These are phyloP conservation scores for Sylvia atricapilla DNA, from an alignment of 2,113 vertebrate genomes.

Conservation along the genomic window DNA sequence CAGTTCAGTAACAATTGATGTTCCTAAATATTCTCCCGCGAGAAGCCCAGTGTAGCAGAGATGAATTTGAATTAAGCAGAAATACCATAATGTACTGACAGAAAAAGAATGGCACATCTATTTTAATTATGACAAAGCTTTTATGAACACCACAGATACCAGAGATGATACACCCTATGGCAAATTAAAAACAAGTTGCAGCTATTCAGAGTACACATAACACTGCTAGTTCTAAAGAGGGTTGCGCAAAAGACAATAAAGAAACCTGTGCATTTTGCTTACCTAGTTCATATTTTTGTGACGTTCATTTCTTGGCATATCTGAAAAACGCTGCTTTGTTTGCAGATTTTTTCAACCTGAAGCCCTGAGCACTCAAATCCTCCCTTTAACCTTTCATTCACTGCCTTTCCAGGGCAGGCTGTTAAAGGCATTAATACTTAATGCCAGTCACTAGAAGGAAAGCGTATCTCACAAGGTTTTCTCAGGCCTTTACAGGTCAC, in stretches of 20 bases:
- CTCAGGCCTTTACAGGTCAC: background rate
- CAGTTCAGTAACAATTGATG: background rate
- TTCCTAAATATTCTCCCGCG: background rate
- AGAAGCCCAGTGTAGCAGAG: background rate
- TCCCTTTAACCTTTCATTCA: background rate
- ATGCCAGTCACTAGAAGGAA: background rate
- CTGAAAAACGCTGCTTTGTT: background rate
- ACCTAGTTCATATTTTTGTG: background rate
- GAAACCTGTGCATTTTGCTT: background rate
- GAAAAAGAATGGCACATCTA: background rate
- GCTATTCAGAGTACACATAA: background rate
- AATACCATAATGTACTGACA: background rate
- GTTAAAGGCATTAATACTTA: background rate
- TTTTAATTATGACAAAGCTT: background rate
- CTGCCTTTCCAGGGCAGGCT: background rate
- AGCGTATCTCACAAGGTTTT: background rate
- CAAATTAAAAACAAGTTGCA: background rate
- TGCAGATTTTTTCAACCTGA: background rate
- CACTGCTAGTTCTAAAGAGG: background rate
- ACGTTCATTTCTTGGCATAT: background rate
- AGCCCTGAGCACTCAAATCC: background rate
- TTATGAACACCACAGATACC: background rate
- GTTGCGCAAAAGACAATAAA: background rate
- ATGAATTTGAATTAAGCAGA: background rate
- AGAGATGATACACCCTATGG: background rate